Conservation (phyloP, 2,888 invertebrate species). For the Cyaniris semiargus region DNA sequence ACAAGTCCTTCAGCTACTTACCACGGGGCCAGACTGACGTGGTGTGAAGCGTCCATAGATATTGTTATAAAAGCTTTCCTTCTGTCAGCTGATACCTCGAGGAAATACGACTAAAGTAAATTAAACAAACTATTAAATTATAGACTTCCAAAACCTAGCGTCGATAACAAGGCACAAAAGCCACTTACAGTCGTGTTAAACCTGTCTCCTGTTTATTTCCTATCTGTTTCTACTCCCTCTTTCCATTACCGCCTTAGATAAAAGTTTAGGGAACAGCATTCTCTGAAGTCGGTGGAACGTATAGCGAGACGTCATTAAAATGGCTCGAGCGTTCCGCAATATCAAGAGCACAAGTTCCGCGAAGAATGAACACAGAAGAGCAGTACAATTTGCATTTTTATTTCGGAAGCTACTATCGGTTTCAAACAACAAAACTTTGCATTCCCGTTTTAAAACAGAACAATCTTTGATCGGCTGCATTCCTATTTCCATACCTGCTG, state of each 20-base stretch:
- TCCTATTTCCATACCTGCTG: constrained; percentile 54
- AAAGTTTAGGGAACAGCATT: constrained; percentile 6
- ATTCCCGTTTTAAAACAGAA: constrained; percentile 64
- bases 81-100: not conserved
- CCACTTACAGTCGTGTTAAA: not conserved
- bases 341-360: constrained; percentile 55
- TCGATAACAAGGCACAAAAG: not conserved
- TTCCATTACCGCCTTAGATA: constrained; percentile 9
- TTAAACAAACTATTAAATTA: no score
- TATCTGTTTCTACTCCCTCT: not conserved
- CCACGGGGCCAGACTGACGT: no score
- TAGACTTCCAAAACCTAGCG: not conserved
- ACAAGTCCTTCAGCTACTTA: no score
- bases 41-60: no score
- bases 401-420: constrained; percentile 61
- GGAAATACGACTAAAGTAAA: no score
- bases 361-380: constrained; percentile 51
- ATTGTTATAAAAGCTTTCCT: not conserved
- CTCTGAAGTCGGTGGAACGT: constrained; percentile 35
- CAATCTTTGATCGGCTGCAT: constrained; percentile 69
- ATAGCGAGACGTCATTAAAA: constrained; percentile 44
- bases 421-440: constrained; percentile 64
- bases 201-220: not conserved
- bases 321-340: constrained; percentile 47
- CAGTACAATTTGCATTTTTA: constrained; percentile 71